Evolutionary conservation across 2,797 vertebrate species (phyloP), one percentile per base, ranked within the genome.

Genomic region (Oryzias sinensis): DNA sequence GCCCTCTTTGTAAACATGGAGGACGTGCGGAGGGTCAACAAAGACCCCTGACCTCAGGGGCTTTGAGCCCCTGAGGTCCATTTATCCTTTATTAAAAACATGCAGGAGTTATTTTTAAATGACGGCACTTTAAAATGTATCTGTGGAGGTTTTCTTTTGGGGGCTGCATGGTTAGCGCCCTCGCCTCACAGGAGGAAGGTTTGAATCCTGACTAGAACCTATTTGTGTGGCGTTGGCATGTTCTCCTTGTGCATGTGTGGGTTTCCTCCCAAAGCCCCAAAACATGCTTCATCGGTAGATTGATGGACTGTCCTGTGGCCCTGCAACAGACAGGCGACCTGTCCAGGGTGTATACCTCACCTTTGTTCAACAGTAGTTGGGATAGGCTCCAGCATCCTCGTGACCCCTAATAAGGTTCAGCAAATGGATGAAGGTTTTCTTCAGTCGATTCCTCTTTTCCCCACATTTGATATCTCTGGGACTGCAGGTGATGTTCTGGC

Each of bases 401-500:
- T 27, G 5, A 27, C 29, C 7, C 29, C 29, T 8, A 8, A 33
- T 2, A 2, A 2, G 29, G 25, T 27, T 27, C 25, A 14, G 15
- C 5, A 48, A 14, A 15, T n/a, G 18, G 18, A 18, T 47, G 17
- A 3, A 50, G 27, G 14, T 82, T 48, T 72, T 43, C 20, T 65
- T 68, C 52, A 27, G 59, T 54, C 9, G 7, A 14, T 64, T 72
- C 68, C 77, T 55, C 59, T 66, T 55, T 43, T 69, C 27, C 70
- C 74, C 48, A 65, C 68, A 60, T 49, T 48, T 65, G 55, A 67
- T 74, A 57, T 71, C 68, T 55, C 56, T 47, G 61, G 65, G 68
- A 47, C 60, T 70, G 65, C 67, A 77, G 79, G 76, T 80, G 70
- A 68, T 62, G 66, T 65, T 67, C 74, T 76, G 77, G 69, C 62